These are phyloP conservation scores for Pseudopodoces humilis DNA, from an alignment of 2,113 vertebrate species.

Conservation along the genomic window DNA sequence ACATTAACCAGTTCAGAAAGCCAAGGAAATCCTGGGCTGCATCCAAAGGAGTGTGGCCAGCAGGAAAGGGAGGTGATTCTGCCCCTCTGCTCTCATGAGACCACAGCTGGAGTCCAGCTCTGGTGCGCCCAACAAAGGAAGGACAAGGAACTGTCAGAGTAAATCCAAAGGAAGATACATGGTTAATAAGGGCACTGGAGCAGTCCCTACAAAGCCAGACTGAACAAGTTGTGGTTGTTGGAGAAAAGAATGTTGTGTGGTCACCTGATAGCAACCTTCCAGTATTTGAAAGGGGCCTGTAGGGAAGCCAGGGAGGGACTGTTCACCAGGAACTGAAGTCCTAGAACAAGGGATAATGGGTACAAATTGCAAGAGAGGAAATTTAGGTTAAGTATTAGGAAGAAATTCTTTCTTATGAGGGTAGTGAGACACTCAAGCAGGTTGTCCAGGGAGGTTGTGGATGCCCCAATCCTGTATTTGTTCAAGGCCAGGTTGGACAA, in stretches of 20 bases:
- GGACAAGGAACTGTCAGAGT: too few relatives aligned
- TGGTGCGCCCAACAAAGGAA: rapidly evolving
- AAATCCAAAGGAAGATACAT: neutral
- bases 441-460: neutral
- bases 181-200: neutral
- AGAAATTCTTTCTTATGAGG: neutral
- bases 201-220: neutral
- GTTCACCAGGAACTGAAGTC: neutral
- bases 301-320: neutral
- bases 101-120: neutral
- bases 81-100: neutral
- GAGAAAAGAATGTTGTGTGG: neutral
- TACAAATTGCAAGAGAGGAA: neutral
- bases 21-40: neutral
- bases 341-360: neutral
- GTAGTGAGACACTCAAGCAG: neutral
- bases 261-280: neutral
- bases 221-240: neutral
- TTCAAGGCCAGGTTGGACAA: neutral
- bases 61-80: neutral
- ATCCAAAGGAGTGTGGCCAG: neutral
- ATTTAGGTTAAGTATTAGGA: neutral
- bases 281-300: too few relatives aligned
- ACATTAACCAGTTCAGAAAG: neutral
- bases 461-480: neutral